Conservation (phyloP, 2,797 vertebrate genomes). For the Botia kubotai region DNA sequence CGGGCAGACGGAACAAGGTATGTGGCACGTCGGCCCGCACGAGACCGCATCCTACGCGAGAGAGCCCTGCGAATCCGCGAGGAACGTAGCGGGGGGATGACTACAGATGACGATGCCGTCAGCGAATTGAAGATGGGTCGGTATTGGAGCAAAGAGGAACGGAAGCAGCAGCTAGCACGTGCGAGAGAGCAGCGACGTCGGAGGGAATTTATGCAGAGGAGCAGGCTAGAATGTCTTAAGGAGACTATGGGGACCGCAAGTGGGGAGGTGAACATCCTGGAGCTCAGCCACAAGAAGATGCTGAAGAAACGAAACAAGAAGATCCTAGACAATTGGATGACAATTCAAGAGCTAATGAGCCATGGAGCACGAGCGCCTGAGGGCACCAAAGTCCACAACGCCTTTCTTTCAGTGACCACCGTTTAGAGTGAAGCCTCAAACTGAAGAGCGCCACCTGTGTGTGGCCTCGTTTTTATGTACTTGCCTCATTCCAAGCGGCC, state of each 20-base stretch:
- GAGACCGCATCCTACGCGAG: slow-evolving; percentile 92
- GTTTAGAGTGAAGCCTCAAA: slow-evolving; percentile 75
- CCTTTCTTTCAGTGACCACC: slow-evolving; percentile 97
- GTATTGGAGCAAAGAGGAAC: slow-evolving; percentile 96
- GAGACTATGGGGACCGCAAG: slow-evolving; percentile 77
- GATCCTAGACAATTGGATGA: slow-evolving; percentile 99
- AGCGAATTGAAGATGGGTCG: slow-evolving; percentile 98
- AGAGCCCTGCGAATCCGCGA: slow-evolving; percentile 94
- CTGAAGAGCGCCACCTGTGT: background rate
- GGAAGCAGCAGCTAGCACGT: slow-evolving; percentile 91
- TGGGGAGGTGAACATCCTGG: slow-evolving; percentile 88
- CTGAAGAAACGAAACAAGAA: slow-evolving; percentile 98
- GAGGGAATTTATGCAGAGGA: slow-evolving; percentile 94
- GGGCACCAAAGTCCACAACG: slow-evolving; percentile 90
- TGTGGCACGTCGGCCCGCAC: slow-evolving; percentile 90
- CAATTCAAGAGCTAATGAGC: slow-evolving; percentile 98
- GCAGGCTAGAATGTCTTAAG: slow-evolving; percentile 89
- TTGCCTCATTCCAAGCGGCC: slow-evolving; percentile 93
- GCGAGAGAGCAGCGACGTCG: slow-evolving; percentile 92
- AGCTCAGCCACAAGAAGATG: slow-evolving; percentile 99
- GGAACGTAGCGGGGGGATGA: slow-evolving; percentile 92
- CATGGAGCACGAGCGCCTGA: slow-evolving; percentile 93
- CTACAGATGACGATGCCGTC: slow-evolving; percentile 91
- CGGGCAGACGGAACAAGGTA: slow-evolving; percentile 91
- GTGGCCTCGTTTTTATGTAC: slow-evolving; percentile 52